Percentiles rank a stretch among this genome's conserved stretches.
phyloP scores from a whole-genome alignment of 2,888 invertebrate species.

The Rhodophaea formosa region DNA sequence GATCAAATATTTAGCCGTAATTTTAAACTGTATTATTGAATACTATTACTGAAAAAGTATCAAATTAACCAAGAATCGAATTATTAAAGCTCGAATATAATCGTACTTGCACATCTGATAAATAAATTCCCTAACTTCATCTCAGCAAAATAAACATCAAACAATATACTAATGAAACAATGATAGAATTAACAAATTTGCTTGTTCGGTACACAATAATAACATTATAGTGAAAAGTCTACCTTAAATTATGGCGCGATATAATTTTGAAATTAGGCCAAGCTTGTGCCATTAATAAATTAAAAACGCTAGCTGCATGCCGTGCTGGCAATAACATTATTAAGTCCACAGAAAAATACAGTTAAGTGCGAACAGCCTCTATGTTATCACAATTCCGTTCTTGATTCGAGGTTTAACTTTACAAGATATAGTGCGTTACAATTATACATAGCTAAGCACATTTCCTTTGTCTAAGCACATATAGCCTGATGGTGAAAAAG shows the following conservation, averaged over 20 bases:
- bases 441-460: no score
- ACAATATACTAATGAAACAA: conserved; percentile 1
- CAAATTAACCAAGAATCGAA: no score
- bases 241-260: conserved; percentile 16
- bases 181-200: neutral
- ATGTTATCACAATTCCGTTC: neutral
- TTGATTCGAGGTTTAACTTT: neutral
- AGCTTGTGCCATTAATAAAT: conserved; percentile 47
- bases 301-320: conserved; percentile 56
- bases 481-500: no score
- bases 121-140: neutral
- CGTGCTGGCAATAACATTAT: conserved; percentile 67
- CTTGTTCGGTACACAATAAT: neutral
- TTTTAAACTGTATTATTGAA: no score
- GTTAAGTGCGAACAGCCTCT: neutral
- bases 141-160: neutral
- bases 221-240: neutral
- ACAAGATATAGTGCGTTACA: no score
- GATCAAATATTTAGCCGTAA: no score
- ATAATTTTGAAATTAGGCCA: conserved; percentile 21
- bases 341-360: conserved; percentile 53
- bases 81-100: no score
- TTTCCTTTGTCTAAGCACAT: no score
- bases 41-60: no score
- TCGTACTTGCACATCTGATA: no score